Evolutionary conservation across 2,113 vertebrate genomes (phyloP).

Genomic region (Excalfactoria chinensis): DNA sequence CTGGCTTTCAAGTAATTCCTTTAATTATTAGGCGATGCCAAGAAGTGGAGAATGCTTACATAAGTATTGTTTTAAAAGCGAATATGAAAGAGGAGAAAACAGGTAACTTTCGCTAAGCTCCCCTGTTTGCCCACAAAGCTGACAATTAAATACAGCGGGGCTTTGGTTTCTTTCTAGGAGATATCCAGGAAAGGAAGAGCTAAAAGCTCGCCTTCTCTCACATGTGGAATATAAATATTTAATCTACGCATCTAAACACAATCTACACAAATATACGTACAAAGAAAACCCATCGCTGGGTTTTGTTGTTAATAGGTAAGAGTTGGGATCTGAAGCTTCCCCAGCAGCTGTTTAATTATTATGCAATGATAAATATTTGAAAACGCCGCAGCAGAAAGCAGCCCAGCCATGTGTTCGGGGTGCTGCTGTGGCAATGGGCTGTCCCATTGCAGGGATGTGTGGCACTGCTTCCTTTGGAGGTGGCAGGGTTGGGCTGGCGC

Average conservation of each 20-base stretch:
- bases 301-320: background rate
- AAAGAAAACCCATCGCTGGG: background rate
- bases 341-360: constrained; percentile 5
- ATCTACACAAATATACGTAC: background rate
- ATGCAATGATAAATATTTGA: background rate
- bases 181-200: background rate
- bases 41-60: background rate
- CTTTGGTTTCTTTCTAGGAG: background rate
- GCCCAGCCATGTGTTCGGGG: background rate
- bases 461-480: too few species aligned
- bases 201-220: background rate
- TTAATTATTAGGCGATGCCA: constrained; percentile 37
- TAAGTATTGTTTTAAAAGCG: constrained; percentile 9
- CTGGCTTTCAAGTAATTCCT: constrained; percentile 33
- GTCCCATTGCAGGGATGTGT: fast-evolving
- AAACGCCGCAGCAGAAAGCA: background rate
- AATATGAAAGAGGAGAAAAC: constrained; percentile 15
- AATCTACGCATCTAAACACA: constrained; percentile 24
- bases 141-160: background rate
- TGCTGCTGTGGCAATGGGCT: background rate
- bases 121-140: background rate
- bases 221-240: constrained; percentile 32
- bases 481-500: too few species aligned
- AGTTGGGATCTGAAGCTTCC: background rate
- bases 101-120: constrained; percentile 11